Conservation (phyloP, 2,113 vertebrate species). For the Misgurnus anguillicaudatus region DNA sequence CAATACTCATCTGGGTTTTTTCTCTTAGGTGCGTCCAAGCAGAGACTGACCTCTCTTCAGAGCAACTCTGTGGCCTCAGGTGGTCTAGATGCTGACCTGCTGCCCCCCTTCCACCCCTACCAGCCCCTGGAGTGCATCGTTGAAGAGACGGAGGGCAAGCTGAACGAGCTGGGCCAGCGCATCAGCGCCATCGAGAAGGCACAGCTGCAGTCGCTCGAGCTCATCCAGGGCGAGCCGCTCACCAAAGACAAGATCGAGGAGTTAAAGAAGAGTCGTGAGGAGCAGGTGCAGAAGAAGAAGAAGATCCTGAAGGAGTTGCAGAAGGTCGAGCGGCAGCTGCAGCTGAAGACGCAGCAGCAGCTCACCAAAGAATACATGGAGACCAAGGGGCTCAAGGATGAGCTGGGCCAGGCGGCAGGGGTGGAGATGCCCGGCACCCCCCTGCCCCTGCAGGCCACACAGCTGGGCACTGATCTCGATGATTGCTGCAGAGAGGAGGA, state of each 20-base stretch:
- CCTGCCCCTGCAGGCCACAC: constrained; percentile 64
- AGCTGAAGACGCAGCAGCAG: constrained; percentile 99
- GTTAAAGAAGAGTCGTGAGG: constrained; percentile 98
- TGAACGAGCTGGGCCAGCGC: constrained; percentile 98
- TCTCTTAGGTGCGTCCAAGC: constrained; percentile 88
- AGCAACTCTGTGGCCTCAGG: constrained; percentile 68
- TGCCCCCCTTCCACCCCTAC: constrained; percentile 96
- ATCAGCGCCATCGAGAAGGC: constrained; percentile 99
- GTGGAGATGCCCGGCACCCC: constrained; percentile 57
- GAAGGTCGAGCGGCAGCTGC: constrained; percentile 98
- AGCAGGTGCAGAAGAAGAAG: constrained; percentile 99
- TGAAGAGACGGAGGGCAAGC: constrained; percentile 98
- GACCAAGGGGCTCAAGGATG: constrained; percentile 92
- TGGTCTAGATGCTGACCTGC: constrained; percentile 85
- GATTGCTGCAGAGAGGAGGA: constrained; percentile 69
- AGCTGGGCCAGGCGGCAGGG: constrained; percentile 72
- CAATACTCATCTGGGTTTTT: constrained; percentile 37
- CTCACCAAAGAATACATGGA: constrained; percentile 99
- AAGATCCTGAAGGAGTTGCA: constrained; percentile 99
- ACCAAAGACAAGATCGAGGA: constrained; percentile 99
- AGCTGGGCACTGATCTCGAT: constrained; percentile 83
- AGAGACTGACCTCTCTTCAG: constrained; percentile 92
- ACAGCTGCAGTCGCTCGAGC: constrained; percentile 96
- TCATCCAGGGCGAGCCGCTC: constrained; percentile 99
- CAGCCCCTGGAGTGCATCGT: constrained; percentile 99